Evolutionary conservation across 2,888 invertebrate genomes (phyloP), one percentile per base, ranked within the genome.

Genomic region (Petrolisthes cinctipes): DNA sequence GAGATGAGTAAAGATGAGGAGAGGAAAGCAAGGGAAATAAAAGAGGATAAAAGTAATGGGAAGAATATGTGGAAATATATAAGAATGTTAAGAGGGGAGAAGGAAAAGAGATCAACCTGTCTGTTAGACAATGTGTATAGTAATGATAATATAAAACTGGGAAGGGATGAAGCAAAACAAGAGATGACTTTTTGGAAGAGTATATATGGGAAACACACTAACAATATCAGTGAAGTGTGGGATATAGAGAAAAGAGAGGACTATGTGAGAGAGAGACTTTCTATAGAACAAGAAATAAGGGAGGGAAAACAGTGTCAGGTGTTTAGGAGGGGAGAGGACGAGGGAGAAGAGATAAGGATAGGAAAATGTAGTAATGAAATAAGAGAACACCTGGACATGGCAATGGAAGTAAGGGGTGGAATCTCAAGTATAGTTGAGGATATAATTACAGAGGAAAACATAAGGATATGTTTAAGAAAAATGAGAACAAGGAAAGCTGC

Each of bases 11-110:
- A 5, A 6, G 5, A 20, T 73, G 73, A 73, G 20, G 73, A 20
- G 20, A 73, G n/a, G 73, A 73, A 6, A 73, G 73, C 20, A 73
- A 73, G 73, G 73, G n/a, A n/a, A 20, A 73, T 73, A 73, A 11
- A 73, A 6, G n/a, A 14, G n/a, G 20, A n/a, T 7, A 20, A 5
- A 11, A n/a, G n/a, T n/a, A 11, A 5, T 11, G 73, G n/a, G n/a
- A n/a, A n/a, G n/a, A n/a, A n/a, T n/a, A n/a, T n/a, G n/a, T n/a
- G n/a, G n/a, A n/a, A n/a, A n/a, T 73, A 5, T 7, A 66, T 11
- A 66, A 11, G 14, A 11, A 66, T 66, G 66, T 66, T 66, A 66
- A 66, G 14, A 66, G n/a, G n/a, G 66, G 66, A 66, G 66, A 14
- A 66, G 14, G 14, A 66, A 66, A 66, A 14, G 66, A 14, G 14